Conservation (phyloP, 2,797 vertebrate genomes). For the Bovichtus diacanthus region DNA sequence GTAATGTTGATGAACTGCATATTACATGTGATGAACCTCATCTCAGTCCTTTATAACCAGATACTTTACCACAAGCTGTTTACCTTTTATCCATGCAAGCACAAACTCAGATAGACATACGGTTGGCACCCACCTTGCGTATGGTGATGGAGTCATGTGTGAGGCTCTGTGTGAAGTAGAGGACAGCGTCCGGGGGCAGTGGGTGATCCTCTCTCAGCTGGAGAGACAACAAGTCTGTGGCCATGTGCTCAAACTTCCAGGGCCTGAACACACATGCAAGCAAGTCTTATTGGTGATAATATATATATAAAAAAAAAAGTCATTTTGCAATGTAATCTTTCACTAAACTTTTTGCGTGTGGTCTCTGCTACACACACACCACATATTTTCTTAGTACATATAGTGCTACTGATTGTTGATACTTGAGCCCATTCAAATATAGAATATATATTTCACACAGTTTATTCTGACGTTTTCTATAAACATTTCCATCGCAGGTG, state of each 20-base stretch:
- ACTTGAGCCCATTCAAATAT: not conserved
- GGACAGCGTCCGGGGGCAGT: constrained; percentile 90
- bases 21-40: not conserved
- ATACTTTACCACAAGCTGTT: not conserved
- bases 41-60: constrained; percentile 17
- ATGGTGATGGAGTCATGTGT: constrained; percentile 95
- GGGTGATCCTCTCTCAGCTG: constrained; percentile 94
- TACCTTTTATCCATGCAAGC: not conserved
- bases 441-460: not conserved
- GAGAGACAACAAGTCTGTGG: constrained; percentile 92
- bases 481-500: not conserved
- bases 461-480: not conserved
- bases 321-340: not conserved
- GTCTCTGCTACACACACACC: not conserved
- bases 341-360: not conserved
- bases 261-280: constrained; percentile 82
- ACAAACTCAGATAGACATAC: constrained; percentile 1
- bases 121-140: constrained; percentile 86
- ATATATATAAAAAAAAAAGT: not conserved
- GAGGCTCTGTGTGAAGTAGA: constrained; percentile 93
- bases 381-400: not conserved
- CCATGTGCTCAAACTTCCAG: constrained; percentile 98
- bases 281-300: not conserved
- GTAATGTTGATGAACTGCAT: not conserved
- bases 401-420: not conserved